Conservation (phyloP, 2,113 vertebrate species). For the Dermatemys mawii region DNA sequence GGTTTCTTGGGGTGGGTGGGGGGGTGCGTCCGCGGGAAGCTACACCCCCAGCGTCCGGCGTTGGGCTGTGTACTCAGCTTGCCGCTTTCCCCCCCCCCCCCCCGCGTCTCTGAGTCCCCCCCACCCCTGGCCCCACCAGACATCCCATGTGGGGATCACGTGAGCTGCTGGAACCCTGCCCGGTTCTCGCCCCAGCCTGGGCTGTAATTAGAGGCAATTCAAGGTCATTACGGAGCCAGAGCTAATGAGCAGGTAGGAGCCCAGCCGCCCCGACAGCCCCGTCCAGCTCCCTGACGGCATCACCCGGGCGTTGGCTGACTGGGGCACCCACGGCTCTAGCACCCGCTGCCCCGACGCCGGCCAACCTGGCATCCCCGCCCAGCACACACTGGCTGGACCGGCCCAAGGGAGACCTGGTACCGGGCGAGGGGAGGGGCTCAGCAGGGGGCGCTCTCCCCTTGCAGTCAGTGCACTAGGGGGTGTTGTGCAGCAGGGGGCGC, state of each 20-base stretch:
- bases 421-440: not conserved
- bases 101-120: not conserved
- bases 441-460: too few relatives aligned
- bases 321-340: not conserved
- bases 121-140: not conserved
- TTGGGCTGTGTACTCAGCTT: not conserved
- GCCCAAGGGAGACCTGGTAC: not conserved
- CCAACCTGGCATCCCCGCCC: not conserved
- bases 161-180: not conserved
- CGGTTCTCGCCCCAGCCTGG: not conserved
- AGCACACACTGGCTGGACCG: not conserved
- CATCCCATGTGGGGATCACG: not conserved
- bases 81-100: too few relatives aligned
- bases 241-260: constrained; percentile 29
- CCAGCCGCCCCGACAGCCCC: not conserved
- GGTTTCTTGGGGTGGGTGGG: too few relatives aligned
- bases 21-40: not conserved
- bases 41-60: not conserved
- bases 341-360: not conserved
- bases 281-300: not conserved
- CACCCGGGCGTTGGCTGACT: constrained; percentile 8
- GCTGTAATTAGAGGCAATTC: constrained; percentile 21
- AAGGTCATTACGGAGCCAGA: constrained; percentile 19
- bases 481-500: too few relatives aligned
- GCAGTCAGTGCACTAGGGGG: too few relatives aligned